Conservation (phyloP, 2,113 vertebrate genomes). For the Peromyscus polionotus region DNA sequence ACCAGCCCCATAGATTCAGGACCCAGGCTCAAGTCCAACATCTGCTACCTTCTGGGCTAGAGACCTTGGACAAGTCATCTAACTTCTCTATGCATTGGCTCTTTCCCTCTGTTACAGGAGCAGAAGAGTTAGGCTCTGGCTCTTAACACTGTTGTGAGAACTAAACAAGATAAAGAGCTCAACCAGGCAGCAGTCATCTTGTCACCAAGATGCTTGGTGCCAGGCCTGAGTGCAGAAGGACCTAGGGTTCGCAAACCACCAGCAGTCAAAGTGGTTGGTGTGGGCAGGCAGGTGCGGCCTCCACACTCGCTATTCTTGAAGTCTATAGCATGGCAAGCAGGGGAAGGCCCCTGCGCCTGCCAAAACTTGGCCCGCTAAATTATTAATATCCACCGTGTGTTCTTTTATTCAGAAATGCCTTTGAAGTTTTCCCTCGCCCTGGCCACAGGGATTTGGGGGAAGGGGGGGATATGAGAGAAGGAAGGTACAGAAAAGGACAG, state of each 20-base stretch:
- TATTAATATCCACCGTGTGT: conserved; percentile 77
- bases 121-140: background rate
- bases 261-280: accelerated
- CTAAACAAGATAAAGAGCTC: background rate
- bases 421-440: conserved; percentile 79
- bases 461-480: background rate
- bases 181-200: accelerated
- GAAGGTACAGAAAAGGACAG: background rate
- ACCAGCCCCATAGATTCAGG: background rate
- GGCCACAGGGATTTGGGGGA: conserved; percentile 39
- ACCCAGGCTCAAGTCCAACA: background rate
- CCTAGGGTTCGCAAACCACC: background rate
- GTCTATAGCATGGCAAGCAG: conserved; percentile 78
- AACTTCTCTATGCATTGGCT: background rate
- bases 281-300: background rate
- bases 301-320: conserved; percentile 34
- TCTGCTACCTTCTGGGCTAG: background rate
- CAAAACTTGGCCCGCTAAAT: conserved; percentile 83
- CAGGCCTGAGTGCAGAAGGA: background rate
- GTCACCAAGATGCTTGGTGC: background rate
- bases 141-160: background rate
- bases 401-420: conserved; percentile 84
- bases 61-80: background rate
- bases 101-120: background rate
- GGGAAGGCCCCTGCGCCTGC: conserved; percentile 79